phyloP scores from a whole-genome alignment of 2,797 vertebrate species.

The Hafferia zeledoni region DNA sequence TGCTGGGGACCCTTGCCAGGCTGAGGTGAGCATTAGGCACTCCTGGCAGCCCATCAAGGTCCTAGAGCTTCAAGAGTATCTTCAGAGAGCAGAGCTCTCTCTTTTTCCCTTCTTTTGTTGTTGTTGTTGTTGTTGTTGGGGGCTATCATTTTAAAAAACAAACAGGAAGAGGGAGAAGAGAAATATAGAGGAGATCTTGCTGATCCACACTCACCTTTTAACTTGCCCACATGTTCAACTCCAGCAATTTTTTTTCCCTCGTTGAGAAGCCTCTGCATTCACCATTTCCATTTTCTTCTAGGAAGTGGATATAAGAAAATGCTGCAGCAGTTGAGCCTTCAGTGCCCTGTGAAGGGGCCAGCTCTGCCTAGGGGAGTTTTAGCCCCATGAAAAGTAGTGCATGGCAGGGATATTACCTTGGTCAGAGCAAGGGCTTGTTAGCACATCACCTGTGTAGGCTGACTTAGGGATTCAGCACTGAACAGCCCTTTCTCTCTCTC shows the following conservation, averaged over 20 bases:
- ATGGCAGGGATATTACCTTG: background rate
- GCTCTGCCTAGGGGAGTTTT: background rate
- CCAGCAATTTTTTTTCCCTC: background rate
- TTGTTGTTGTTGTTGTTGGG: no score
- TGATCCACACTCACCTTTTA: background rate
- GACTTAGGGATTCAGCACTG: background rate
- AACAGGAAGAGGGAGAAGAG: rapidly evolving
- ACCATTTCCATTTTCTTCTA: background rate
- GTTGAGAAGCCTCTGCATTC: background rate
- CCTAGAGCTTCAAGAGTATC: rapidly evolving
- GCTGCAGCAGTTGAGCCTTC: background rate
- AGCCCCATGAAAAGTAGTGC: background rate
- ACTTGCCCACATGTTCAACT: background rate
- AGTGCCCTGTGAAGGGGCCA: rapidly evolving
- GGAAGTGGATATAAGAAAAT: background rate
- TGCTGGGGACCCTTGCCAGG: rapidly evolving
- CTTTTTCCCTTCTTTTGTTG: rapidly evolving
- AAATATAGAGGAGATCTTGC: background rate
- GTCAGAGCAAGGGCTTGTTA: background rate
- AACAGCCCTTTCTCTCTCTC: background rate
- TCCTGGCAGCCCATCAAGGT: background rate
- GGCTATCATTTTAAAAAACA: background rate
- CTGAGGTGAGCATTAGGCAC: background rate
- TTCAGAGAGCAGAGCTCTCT: rapidly evolving
- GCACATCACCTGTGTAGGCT: background rate